Conservation (phyloP, 2,888 invertebrate genomes). For the Tetrapedia diversipes region DNA sequence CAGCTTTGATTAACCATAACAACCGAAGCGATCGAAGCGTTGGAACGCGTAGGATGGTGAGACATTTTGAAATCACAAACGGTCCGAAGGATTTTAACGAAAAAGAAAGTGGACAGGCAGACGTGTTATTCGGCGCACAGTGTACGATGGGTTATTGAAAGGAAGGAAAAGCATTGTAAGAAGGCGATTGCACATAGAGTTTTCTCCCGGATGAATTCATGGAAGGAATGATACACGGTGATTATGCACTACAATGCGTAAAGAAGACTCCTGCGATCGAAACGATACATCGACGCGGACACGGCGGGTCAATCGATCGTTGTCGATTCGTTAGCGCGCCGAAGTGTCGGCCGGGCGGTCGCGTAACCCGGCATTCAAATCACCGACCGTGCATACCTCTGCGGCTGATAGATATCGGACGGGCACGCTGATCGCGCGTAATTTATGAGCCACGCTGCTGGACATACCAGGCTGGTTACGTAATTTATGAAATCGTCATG, state of each 20-base stretch:
- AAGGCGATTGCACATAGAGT: background rate
- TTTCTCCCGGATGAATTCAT: conserved; percentile 17
- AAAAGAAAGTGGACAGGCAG: background rate
- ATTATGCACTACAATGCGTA: too few relatives aligned
- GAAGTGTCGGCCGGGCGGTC: conserved; percentile 11
- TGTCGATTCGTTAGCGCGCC: conserved; percentile 36
- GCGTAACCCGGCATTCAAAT: conserved; percentile 41
- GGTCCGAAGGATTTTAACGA: background rate
- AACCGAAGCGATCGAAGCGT: background rate
- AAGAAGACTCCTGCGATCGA: background rate
- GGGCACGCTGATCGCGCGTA: conserved; percentile 42
- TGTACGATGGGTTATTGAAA: background rate
- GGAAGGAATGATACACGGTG: background rate
- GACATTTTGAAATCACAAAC: background rate
- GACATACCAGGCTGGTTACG: conserved; percentile 37
- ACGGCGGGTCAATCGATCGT: conserved; percentile 23
- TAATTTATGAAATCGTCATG: conserved; percentile 53
- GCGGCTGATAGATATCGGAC: conserved; percentile 48
- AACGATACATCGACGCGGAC: conserved; percentile 8
- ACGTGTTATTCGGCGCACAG: background rate
- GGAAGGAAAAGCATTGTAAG: background rate
- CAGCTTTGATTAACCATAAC: too few relatives aligned
- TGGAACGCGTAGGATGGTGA: background rate
- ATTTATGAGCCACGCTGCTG: conserved; percentile 44
- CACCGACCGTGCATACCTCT: conserved; percentile 15